Evolutionary conservation across 2,113 vertebrate species (phyloP).

Genomic region (Pontoporia blainvillei): DNA sequence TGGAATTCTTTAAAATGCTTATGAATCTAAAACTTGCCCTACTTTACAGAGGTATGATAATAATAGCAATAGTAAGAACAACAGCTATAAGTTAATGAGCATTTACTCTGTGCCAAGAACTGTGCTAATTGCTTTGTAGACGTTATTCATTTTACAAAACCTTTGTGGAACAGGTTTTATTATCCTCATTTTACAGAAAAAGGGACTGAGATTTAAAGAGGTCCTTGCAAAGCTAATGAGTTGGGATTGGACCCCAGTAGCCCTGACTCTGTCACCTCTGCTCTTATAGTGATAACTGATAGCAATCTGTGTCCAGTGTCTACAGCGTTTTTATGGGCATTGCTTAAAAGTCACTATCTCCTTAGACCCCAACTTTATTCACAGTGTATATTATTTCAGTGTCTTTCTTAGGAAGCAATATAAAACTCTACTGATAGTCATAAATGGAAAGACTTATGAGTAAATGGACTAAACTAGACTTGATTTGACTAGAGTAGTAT

Average conservation of each 20-base stretch:
- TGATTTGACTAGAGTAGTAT: neutral
- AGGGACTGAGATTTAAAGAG: neutral
- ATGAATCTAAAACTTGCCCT: neutral
- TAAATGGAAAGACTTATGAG: neutral
- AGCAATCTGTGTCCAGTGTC: neutral
- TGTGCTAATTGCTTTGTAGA: neutral
- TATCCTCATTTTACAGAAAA: neutral
- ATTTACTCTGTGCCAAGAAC: neutral
- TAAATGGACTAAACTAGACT: neutral
- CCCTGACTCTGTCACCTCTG: neutral
- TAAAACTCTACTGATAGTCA: neutral
- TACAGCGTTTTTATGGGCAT: neutral
- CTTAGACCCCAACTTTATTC: neutral
- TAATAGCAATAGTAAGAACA: neutral
- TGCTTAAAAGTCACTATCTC: neutral
- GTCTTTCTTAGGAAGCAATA: neutral
- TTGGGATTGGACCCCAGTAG: neutral
- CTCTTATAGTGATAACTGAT: neutral
- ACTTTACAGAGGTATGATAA: neutral
- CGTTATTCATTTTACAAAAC: neutral
- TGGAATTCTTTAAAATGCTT: neutral
- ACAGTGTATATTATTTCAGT: neutral
- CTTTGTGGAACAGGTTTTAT: neutral
- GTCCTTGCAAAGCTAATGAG: neutral
- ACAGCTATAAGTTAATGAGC: neutral